A percentile compares a stretch with the other conserved stretches of the same genome.
These are phyloP conservation scores for Hypomecis atomaria DNA, from an alignment of 2,888 invertebrate genomes.

Conservation along the genomic window DNA sequence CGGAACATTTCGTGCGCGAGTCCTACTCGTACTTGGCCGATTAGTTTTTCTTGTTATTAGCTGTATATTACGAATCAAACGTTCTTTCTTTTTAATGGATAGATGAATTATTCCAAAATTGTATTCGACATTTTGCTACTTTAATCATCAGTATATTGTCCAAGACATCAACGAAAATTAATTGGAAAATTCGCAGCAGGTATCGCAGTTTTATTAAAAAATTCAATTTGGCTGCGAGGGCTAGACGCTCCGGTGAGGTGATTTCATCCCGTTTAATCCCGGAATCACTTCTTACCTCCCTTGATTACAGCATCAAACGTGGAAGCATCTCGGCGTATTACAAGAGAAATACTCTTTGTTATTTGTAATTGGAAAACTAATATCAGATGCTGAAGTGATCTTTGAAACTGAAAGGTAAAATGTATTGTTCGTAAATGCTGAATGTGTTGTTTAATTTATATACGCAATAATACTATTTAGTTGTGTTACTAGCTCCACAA, in stretches of 20 bases:
- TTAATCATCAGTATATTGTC: constrained; percentile 27
- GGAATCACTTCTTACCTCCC: constrained; percentile 55
- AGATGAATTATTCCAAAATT: too few relatives aligned
- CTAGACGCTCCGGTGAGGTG: constrained; percentile 44
- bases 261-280: constrained; percentile 59
- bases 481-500: too few relatives aligned
- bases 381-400: background rate
- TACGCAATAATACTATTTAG: too few relatives aligned
- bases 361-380: constrained; percentile 3
- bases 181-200: constrained; percentile 37
- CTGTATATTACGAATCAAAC: too few relatives aligned
- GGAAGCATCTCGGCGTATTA: constrained; percentile 38
- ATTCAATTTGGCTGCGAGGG: constrained; percentile 48
- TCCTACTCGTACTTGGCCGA: too few relatives aligned
- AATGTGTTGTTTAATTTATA: too few relatives aligned
- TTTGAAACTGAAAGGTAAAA: background rate
- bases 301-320: constrained; percentile 50
- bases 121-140: background rate
- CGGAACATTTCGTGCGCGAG: too few relatives aligned
- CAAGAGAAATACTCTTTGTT: constrained; percentile 33
- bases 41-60: too few relatives aligned
- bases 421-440: too few relatives aligned
- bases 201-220: constrained; percentile 50
- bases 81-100: too few relatives aligned
- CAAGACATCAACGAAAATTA: constrained; percentile 41